These are phyloP conservation scores for Drosophila tropicalis DNA, from an alignment of 1,140 invertebrate genomes.

Conservation along the genomic window DNA sequence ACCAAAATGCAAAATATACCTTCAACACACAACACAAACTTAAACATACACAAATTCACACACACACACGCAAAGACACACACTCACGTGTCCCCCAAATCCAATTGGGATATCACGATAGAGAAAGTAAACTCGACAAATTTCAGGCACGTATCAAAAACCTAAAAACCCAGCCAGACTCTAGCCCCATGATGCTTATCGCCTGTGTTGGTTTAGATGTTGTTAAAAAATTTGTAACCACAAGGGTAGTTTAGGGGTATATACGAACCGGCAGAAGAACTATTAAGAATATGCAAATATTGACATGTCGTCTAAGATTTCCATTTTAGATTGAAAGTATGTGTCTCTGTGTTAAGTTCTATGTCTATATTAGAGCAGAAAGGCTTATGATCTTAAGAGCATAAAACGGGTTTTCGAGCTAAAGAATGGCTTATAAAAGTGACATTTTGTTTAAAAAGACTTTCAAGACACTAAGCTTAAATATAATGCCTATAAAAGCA, in stretches of 20 bases:
- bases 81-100: not conserved
- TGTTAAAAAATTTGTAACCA: slow-evolving; percentile 9
- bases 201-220: slow-evolving; percentile 5
- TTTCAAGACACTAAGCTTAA: too few species aligned
- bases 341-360: too few species aligned
- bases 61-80: not conserved
- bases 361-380: too few species aligned
- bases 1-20: slow-evolving; percentile 14
- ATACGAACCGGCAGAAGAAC: not conserved
- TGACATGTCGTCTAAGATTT: too few species aligned
- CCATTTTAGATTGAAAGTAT: too few species aligned
- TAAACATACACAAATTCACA: not conserved
- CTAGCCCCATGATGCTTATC: slow-evolving; percentile 7
- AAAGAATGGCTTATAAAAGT: too few species aligned
- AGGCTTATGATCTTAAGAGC: too few species aligned
- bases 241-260: not conserved
- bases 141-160: slow-evolving; percentile 10
- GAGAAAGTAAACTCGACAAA: slow-evolving; percentile 11
- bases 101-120: slow-evolving; percentile 12
- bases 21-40: not conserved
- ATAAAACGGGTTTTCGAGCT: too few species aligned
- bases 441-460: too few species aligned
- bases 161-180: not conserved
- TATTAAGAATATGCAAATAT: too few species aligned
- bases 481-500: too few species aligned